Evolutionary conservation across 2,113 vertebrate species (phyloP), one percentile per base, ranked within the genome.

Genomic region (Gasterosteus nipponicus): DNA sequence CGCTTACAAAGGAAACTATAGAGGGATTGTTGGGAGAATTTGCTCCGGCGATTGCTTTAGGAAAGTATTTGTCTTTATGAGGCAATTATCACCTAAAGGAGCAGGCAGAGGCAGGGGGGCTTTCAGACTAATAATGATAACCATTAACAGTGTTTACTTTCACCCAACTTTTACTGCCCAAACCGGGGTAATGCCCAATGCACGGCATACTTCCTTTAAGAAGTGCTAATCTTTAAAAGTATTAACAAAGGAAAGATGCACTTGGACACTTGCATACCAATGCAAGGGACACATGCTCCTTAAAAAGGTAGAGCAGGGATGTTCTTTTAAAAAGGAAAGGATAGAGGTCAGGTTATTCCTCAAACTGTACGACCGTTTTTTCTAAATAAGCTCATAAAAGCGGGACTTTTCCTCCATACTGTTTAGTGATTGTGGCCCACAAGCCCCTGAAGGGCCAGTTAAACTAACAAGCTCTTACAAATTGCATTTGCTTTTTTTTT

Each of bases 21-120:
- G 49, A 78, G 69, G 75, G 68, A 79, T 72, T 86, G 76, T 22
- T 63, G 9, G 29, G 76, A 42, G 86, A 87, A 89, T 82, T 86
- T 71, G 41, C 81, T 69, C 70, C 39, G 58, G 77, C 63, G 53
- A 80, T 85, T 83, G 81, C 87, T 92, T 84, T 71, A 76, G 89
- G 90, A 92, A 93, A 82, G 70, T 79, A 81, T 91, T 88, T 78
- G 81, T 66, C 78, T 93, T 93, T 91, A 92, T 87, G 75, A 69
- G 87, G 84, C 83, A 91, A 92, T 92, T 93, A 92, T 93, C 89
- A 89, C 90, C 82, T 90, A 66, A 76, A 89, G 77, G 77, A 83
- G 86, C 83, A 87, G 81, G 89, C 86, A 75, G 70, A 75, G 76
- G 80, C 73, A 77, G 47, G 78, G 65, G 57, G 81, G 71, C 71